Evolutionary conservation across 1,140 invertebrate genomes (phyloP).

Genomic region (Drosophila subpulchrella): DNA sequence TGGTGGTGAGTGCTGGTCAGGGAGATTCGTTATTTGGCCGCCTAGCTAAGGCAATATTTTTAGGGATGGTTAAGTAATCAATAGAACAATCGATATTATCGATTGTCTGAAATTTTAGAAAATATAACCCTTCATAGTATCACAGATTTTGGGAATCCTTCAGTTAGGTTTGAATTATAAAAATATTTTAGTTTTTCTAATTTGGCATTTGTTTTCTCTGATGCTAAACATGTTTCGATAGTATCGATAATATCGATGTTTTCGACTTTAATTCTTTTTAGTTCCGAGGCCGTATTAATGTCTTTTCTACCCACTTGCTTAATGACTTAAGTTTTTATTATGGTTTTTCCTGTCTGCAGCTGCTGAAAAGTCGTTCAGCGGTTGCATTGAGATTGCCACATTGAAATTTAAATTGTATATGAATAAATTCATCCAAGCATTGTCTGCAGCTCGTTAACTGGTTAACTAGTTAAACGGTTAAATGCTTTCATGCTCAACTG

Average conservation of each 20-base stretch:
- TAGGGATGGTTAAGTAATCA: too few species aligned
- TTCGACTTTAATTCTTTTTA: constrained; percentile 39
- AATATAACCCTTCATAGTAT: too few species aligned
- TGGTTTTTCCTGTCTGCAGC: constrained; percentile 65
- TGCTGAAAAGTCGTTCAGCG: constrained; percentile 40
- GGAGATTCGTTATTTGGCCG: neutral
- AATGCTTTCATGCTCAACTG: constrained; percentile 35
- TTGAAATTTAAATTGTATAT: constrained; percentile 46
- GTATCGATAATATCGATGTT: too few species aligned
- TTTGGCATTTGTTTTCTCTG: too few species aligned
- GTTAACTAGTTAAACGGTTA: constrained; percentile 26
- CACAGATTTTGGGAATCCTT: too few species aligned
- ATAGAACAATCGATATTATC: too few species aligned
- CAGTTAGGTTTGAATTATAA: too few species aligned
- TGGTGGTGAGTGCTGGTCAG: constrained; percentile 8
- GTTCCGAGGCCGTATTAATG: constrained; percentile 38
- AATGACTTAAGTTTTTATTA: constrained; percentile 41
- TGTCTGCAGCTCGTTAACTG: constrained; percentile 42
- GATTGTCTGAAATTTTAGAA: too few species aligned
- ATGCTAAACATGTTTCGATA: too few species aligned
- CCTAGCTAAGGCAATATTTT: constrained; percentile 48
- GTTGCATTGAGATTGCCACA: constrained; percentile 61
- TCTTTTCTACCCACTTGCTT: constrained; percentile 28
- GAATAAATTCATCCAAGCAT: constrained; percentile 51
- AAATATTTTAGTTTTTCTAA: too few species aligned